phyloP scores from a whole-genome alignment of 1,140 invertebrate genomes.

The Drosophila suzukii region DNA sequence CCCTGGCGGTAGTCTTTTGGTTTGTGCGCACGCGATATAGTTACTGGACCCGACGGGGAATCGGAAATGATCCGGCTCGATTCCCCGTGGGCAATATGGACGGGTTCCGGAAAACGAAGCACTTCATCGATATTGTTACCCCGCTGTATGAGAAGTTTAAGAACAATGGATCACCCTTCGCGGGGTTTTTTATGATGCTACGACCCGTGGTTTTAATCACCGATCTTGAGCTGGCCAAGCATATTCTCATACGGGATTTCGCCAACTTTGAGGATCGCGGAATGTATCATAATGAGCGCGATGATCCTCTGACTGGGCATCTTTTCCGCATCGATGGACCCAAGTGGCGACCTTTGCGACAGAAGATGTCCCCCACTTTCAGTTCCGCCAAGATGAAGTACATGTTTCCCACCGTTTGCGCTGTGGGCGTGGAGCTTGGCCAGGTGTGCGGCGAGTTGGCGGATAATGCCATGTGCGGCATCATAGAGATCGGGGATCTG shows the following conservation, averaged over 20 bases:
- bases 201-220: slow-evolving; percentile 62
- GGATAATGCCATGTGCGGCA: slow-evolving; percentile 59
- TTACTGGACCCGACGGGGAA: slow-evolving; percentile 85
- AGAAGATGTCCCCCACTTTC: slow-evolving; percentile 87
- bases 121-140: slow-evolving; percentile 69
- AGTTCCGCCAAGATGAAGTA: slow-evolving; percentile 87
- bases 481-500: slow-evolving; percentile 82
- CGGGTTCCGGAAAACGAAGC: slow-evolving; percentile 42
- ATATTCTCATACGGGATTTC: slow-evolving; percentile 87
- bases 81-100: slow-evolving; percentile 68
- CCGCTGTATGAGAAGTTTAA: slow-evolving; percentile 66
- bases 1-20: slow-evolving; percentile 52
- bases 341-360: slow-evolving; percentile 87
- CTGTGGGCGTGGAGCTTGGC: slow-evolving; percentile 72
- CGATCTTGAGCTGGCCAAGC: slow-evolving; percentile 84
- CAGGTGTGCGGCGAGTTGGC: slow-evolving; percentile 60
- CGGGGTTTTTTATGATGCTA: slow-evolving; percentile 62
- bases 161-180: slow-evolving; percentile 53
- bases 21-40: slow-evolving; percentile 53
- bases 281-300: slow-evolving; percentile 84
- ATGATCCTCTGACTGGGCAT: slow-evolving; percentile 85
- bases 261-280: slow-evolving; percentile 86
- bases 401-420: slow-evolving; percentile 85
- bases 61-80: slow-evolving; percentile 62
- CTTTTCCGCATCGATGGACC: slow-evolving; percentile 86